Percentiles rank a stretch among this genome's conserved stretches.
phyloP scores from a whole-genome alignment of 2,113 vertebrate species.

The Sorex araneus region DNA sequence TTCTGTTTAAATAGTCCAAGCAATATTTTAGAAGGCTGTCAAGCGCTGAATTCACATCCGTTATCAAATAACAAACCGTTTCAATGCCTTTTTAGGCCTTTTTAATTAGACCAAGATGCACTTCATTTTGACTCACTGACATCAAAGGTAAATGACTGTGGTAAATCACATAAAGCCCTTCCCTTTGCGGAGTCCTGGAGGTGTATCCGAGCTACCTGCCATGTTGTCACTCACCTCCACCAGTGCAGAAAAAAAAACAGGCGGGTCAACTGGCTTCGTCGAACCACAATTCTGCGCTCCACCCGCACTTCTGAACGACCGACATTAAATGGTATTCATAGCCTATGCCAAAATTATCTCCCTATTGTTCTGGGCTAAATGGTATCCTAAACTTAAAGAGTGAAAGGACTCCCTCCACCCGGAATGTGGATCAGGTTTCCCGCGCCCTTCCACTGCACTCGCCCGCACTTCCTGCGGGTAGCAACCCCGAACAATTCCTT shows the following conservation, averaged over 20 bases:
- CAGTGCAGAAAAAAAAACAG: constrained; percentile 40
- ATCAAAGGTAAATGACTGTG: constrained; percentile 83
- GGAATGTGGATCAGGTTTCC: not conserved
- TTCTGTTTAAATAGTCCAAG: constrained; percentile 80
- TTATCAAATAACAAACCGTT: constrained; percentile 63
- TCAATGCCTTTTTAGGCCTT: constrained; percentile 75
- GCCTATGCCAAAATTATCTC: constrained; percentile 51
- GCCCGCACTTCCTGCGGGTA: not conserved
- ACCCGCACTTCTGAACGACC: constrained; percentile 29
- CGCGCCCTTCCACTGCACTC: not conserved
- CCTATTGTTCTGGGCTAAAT: constrained; percentile 58
- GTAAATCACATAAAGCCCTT: constrained; percentile 59
- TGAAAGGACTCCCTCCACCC: constrained; percentile 20
- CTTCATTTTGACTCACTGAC: constrained; percentile 71
- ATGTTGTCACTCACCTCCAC: constrained; percentile 55
- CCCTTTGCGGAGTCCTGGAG: not conserved
- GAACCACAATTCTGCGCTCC: constrained; percentile 27
- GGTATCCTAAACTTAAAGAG: constrained; percentile 38
- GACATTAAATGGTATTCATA: constrained; percentile 69
- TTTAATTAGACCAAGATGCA: constrained; percentile 77
- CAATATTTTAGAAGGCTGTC: constrained; percentile 80
- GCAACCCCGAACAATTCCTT: constrained; percentile 20
- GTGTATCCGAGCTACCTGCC: constrained; percentile 5
- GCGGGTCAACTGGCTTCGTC: not conserved
- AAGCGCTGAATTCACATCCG: constrained; percentile 69